Evolutionary conservation across 2,888 invertebrate species (phyloP).

Genomic region (Oeneis ivallda): DNA sequence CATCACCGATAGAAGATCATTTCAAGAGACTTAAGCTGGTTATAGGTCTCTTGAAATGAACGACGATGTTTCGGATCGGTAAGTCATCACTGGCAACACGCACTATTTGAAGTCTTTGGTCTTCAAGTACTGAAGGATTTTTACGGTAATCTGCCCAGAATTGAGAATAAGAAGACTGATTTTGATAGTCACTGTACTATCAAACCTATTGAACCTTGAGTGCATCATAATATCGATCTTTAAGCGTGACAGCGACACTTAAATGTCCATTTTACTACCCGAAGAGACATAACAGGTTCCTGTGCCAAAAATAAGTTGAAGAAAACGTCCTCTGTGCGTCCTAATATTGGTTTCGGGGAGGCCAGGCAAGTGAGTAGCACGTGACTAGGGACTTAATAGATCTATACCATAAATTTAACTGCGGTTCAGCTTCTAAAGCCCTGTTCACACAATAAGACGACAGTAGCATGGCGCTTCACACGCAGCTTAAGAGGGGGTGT

Average conservation of each 20-base stretch:
- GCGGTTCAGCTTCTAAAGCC: neutral
- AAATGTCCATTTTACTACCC: slow-evolving; percentile 46
- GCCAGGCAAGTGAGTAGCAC: slow-evolving; percentile 66
- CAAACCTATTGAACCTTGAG: neutral
- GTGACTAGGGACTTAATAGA: slow-evolving; percentile 63
- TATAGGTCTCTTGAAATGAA: no score
- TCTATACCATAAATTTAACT: neutral
- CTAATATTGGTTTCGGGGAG: slow-evolving; percentile 64
- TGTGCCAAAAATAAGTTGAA: slow-evolving; percentile 65
- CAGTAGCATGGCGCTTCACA: no score
- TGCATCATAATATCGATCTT: neutral
- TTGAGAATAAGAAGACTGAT: no score
- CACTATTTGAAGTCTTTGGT: no score
- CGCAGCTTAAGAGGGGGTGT: no score
- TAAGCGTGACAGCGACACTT: slow-evolving; percentile 1
- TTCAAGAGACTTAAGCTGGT: no score
- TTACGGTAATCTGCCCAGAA: neutral
- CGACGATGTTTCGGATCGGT: no score
- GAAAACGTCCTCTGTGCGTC: slow-evolving; percentile 59
- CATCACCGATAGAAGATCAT: no score
- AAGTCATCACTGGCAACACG: no score
- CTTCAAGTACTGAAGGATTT: no score
- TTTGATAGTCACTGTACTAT: no score
- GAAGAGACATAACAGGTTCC: slow-evolving; percentile 65
- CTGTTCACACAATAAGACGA: no score